Conservation (phyloP, 2,113 vertebrate genomes). For the Plotosus lineatus region DNA sequence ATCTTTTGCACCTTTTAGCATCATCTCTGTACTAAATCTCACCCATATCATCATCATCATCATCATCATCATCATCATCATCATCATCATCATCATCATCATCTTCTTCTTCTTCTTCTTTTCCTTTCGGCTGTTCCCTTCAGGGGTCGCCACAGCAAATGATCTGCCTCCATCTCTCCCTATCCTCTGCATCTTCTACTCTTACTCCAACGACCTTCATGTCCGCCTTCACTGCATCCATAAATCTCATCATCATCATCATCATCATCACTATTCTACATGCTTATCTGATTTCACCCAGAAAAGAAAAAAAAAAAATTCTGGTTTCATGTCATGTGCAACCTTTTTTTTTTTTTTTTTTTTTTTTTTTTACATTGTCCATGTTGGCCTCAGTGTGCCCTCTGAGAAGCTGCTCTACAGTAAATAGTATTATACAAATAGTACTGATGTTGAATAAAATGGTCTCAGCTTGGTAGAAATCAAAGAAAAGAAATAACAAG, state of each 20-base stretch:
- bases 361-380: background rate
- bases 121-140: too few relatives aligned
- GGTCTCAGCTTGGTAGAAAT: too few relatives aligned
- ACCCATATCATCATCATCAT: background rate
- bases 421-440: constrained; percentile 8
- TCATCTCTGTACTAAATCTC: background rate
- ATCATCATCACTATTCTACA: too few relatives aligned
- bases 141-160: too few relatives aligned
- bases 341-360: too few relatives aligned
- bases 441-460: background rate
- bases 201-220: too few relatives aligned
- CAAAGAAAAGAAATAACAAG: background rate
- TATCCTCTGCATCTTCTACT: too few relatives aligned
- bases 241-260: background rate
- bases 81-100: too few relatives aligned
- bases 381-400: constrained; percentile 12
- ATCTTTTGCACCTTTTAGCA: background rate
- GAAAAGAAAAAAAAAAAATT: background rate
- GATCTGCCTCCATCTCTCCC: too few relatives aligned
- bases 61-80: too few relatives aligned
- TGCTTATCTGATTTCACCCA: background rate
- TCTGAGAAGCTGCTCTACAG: background rate
- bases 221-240: too few relatives aligned
- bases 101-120: too few relatives aligned
- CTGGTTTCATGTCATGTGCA: background rate